Base-by-base conservation (phyloP, 2,113 vertebrate species). In the Excalfactoria chinensis region DNA sequence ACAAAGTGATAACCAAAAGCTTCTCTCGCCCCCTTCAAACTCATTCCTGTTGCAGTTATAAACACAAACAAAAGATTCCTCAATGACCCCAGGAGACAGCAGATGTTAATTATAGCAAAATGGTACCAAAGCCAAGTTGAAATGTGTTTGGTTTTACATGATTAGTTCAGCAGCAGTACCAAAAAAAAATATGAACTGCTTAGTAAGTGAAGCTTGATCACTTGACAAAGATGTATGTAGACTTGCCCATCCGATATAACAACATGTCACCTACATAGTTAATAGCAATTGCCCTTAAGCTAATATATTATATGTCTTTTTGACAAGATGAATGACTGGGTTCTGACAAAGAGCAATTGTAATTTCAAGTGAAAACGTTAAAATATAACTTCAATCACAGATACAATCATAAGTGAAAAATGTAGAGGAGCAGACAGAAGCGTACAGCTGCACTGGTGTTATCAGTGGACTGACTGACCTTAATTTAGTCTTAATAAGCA, bases 101-200 rank as follows among this genome's bases (percentile, higher is more conserved):
- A 97, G 95, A 96, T 93, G 92, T 96, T 96, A 94, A 90, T 89
- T 89, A 86, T 37, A 96, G 89, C n/a, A 89, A 94, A 95, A 94
- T 26, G 12, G 55, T 66, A 95, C 92, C 83, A 70, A 94, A 89
- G 90, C 62, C 85, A 89, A 92, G 81, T 58, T 51, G 74, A 82
- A 86, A 91, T 90, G 80, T 49, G 28, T 80, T 81, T 49, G 34
- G 77, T 63, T 81, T 91, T 95, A 80, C 70, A 66, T 73, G 21
- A 92, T 95, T 93, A 95, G 85, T 55, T 94, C 25, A 2, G 84
- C 87, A 90, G 76, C 37, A 3, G 60, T 95, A 56, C 71, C 60
- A 49, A 72, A 92, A 15, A 89, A 3, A 59, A 28, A 67, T 9
- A 41, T 79, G 76, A 95, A 93, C 25, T n/a, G 46, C 71, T 84